These are phyloP conservation scores for Macaca fascicularis DNA, from an alignment of 2,113 vertebrate genomes.

Conservation along the genomic window T2T-MFA8v1.1 NC_088378.1:124315001-124315500, in stretches of 20 bases:
- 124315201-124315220: not conserved
- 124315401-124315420: not conserved
- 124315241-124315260: not conserved
- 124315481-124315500: conserved; percentile 6
- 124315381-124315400: not conserved
- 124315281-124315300: not conserved
- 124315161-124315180: not conserved
- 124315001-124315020: not conserved
- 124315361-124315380: not conserved
- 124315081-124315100: not conserved
- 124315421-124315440: not conserved
- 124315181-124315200: not conserved
- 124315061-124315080: not conserved
- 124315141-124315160: not conserved
- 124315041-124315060: not conserved
- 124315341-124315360: fast-evolving
- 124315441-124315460: not conserved
- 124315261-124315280: no score
- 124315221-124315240: not conserved
- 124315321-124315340: not conserved
- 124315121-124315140: not conserved
- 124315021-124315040: not conserved
- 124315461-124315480: conserved; percentile 15
- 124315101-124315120: not conserved
- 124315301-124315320: not conserved